A percentile compares a stretch with the other conserved stretches of the same genome.
phyloP scores from a whole-genome alignment of 2,888 invertebrate species.

The Acronicta psi region DNA sequence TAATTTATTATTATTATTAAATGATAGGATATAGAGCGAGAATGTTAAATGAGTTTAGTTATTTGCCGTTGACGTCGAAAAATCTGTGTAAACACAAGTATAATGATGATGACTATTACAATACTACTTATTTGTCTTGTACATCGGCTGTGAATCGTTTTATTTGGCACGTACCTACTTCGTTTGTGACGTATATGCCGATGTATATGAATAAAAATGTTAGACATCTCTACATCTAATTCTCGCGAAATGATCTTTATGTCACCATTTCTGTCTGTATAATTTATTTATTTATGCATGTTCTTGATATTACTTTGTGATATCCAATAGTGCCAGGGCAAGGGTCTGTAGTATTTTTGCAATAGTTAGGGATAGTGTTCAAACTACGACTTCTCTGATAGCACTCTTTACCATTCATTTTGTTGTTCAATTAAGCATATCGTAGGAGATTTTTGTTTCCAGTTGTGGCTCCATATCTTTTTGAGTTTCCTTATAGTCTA shows the following conservation, averaged over 20 bases:
- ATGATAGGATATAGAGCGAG: slow-evolving; percentile 71
- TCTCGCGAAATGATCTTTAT: slow-evolving; percentile 56
- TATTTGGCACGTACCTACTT: slow-evolving; percentile 55
- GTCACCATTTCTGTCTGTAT: slow-evolving; percentile 41
- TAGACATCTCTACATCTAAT: slow-evolving; percentile 28
- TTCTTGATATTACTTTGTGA: slow-evolving; percentile 68
- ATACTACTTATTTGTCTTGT: slow-evolving; percentile 43
- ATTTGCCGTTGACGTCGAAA: slow-evolving; percentile 55
- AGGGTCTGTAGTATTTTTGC: slow-evolving; percentile 59
- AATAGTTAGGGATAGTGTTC: slow-evolving; percentile 56
- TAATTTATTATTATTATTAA: slow-evolving; percentile 72
- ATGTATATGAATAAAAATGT: slow-evolving; percentile 48
- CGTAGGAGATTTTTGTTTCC: slow-evolving; percentile 67
- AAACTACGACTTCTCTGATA: slow-evolving; percentile 51
- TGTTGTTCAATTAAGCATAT: slow-evolving; percentile 70
- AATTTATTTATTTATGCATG: slow-evolving; percentile 54
- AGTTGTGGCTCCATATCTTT: slow-evolving; percentile 63
- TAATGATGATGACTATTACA: slow-evolving; percentile 17
- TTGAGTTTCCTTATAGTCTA: slow-evolving; percentile 72
- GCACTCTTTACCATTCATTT: slow-evolving; percentile 64
- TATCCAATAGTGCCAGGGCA: slow-evolving; percentile 65
- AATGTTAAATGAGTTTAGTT: slow-evolving; percentile 55
- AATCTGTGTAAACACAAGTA: slow-evolving; percentile 47
- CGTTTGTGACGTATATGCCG: slow-evolving; percentile 40
- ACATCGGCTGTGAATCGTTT: slow-evolving; percentile 69